These are phyloP conservation scores for Lasioglossum morio DNA, from an alignment of 2,888 invertebrate species.

Conservation along the genomic window DNA sequence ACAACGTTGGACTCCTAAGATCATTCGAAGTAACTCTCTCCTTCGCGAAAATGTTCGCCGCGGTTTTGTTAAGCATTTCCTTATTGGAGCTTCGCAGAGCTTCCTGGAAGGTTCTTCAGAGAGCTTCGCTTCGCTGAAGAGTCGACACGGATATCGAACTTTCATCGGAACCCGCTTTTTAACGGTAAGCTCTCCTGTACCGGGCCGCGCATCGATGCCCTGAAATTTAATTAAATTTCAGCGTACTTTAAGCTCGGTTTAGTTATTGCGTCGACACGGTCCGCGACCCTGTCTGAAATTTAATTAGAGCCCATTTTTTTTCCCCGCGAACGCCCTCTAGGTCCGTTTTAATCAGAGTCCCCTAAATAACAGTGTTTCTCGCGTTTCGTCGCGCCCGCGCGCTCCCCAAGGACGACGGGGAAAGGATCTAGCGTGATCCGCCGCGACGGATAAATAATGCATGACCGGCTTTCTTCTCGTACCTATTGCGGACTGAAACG, in stretches of 20 bases:
- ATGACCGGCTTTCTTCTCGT: conserved; percentile 21
- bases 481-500: conserved; percentile 6
- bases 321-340: not conserved
- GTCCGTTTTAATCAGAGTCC: not conserved
- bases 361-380: not conserved
- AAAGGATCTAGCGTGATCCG: conserved; percentile 38
- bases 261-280: not conserved
- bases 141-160: not conserved
- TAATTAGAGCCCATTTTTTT: conserved; percentile 16
- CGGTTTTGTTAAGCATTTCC: not conserved
- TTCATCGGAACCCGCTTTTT: conserved; percentile 19
- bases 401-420: conserved; percentile 8
- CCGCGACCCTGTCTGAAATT: conserved; percentile 2
- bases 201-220: conserved; percentile 12
- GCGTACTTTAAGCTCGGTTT: conserved; percentile 4
- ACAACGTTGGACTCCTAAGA: no score
- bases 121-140: not conserved
- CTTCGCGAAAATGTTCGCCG: no score
- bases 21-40: no score
- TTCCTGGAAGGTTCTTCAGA: not conserved
- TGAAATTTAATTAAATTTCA: conserved; percentile 43
- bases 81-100: not conserved
- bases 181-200: conserved; percentile 16
- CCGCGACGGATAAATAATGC: conserved; percentile 46
- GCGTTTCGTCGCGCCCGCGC: not conserved